phyloP scores from a whole-genome alignment of 2,113 vertebrate genomes.

The Corydoras sp. region DNA sequence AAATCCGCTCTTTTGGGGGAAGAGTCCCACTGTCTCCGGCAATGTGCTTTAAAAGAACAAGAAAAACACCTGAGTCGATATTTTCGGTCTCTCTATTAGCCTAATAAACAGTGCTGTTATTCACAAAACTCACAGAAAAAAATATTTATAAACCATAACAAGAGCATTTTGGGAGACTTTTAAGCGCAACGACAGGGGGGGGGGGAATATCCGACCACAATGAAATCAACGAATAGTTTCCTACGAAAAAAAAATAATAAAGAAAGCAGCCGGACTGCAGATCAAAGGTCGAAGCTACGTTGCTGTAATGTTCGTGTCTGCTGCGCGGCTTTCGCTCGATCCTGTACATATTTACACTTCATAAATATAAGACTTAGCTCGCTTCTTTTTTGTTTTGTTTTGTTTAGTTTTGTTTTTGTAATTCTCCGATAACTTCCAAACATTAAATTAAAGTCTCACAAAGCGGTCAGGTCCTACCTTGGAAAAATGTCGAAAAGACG shows the following conservation, averaged over 20 bases:
- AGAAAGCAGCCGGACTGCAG: constrained; percentile 47
- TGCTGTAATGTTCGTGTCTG: background rate
- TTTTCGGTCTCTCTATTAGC: constrained; percentile 57
- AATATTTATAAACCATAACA: constrained; percentile 55
- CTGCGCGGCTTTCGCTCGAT: constrained; percentile 36
- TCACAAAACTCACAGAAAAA: constrained; percentile 50
- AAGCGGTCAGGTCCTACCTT: constrained; percentile 74
- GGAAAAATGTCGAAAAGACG: constrained; percentile 54
- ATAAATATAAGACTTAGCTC: constrained; percentile 68
- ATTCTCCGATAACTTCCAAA: background rate
- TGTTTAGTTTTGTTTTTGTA: background rate
- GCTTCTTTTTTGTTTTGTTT: background rate
- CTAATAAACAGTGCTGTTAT: constrained; percentile 59
- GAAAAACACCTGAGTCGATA: constrained; percentile 65
- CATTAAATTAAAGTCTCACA: constrained; percentile 50
- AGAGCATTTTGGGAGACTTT: constrained; percentile 60
- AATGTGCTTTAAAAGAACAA: constrained; percentile 67
- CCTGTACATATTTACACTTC: constrained; percentile 70
- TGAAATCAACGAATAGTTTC: constrained; percentile 49
- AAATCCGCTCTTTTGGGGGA: constrained; percentile 60
- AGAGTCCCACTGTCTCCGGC: constrained; percentile 51
- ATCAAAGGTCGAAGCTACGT: constrained; percentile 30
- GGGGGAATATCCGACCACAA: constrained; percentile 35
- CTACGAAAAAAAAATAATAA: background rate
- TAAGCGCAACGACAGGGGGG: constrained; percentile 45